phyloP scores from a whole-genome alignment of 2,888 invertebrate genomes.

The Noctua fimbriata region DNA sequence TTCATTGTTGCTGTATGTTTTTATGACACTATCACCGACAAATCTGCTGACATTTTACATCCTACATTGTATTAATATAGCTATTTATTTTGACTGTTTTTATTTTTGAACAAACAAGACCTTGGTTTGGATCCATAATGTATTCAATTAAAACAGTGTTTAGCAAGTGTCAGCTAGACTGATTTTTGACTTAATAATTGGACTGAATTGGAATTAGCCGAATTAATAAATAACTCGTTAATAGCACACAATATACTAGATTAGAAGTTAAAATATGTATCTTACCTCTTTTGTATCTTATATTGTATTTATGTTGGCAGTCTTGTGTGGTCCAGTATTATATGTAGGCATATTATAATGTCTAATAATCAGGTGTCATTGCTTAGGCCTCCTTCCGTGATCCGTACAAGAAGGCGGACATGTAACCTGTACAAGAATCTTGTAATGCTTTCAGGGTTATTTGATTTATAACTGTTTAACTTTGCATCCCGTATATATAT shows the following conservation, averaged over 20 bases:
- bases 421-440: too few relatives aligned
- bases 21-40: conserved; percentile 1
- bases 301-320: background rate
- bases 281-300: too few relatives aligned
- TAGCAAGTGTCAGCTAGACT: background rate
- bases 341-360: background rate
- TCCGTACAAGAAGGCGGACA: too few relatives aligned
- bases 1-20: background rate
- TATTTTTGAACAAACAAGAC: background rate
- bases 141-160: conserved; percentile 2
- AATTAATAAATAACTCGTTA: background rate
- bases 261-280: too few relatives aligned
- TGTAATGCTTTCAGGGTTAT: too few relatives aligned
- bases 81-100: conserved; percentile 1
- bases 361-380: background rate
- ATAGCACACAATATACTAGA: too few relatives aligned
- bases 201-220: background rate
- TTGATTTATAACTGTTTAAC: too few relatives aligned
- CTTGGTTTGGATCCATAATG: background rate
- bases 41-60: background rate
- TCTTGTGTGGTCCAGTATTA: background rate
- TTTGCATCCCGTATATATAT: too few relatives aligned
- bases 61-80: background rate
- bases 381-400: background rate
- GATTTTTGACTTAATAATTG: background rate